Percentiles rank a stretch among this genome's conserved stretches.
phyloP scores from a whole-genome alignment of 2,888 invertebrate genomes.

The Meteorus colon region DNA sequence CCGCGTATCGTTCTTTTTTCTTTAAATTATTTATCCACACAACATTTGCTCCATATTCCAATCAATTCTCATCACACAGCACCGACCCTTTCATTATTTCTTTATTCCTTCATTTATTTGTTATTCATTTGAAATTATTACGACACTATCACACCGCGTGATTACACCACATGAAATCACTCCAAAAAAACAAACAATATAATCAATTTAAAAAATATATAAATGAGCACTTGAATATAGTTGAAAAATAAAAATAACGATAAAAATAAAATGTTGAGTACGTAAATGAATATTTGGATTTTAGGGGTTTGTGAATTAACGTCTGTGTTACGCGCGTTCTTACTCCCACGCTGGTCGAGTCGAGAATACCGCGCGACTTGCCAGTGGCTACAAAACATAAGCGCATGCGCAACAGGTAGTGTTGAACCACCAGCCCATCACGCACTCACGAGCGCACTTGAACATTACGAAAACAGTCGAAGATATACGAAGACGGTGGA shows the following conservation, averaged over 20 bases:
- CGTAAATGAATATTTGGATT: background rate
- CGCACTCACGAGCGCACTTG: background rate
- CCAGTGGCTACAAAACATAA: conserved; percentile 57
- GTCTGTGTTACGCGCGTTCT: conserved; percentile 60
- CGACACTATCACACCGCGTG: no score
- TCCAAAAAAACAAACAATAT: no score
- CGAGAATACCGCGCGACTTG: conserved; percentile 66
- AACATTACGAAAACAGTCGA: conserved; percentile 45
- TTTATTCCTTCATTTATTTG: no score
- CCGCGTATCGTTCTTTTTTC: no score
- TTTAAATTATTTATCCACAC: no score
- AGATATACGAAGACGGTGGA: conserved; percentile 44
- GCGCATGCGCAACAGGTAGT: conserved; percentile 56
- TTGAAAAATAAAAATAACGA: background rate
- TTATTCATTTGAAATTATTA: no score
- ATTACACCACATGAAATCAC: no score
- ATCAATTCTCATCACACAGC: no score
- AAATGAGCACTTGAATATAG: no score
- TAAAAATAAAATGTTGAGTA: background rate
- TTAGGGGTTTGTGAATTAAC: conserved; percentile 37
- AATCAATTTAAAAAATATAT: no score
- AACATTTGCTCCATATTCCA: no score
- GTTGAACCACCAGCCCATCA: conserved; percentile 41
- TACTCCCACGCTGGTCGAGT: conserved; percentile 70
- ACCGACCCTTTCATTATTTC: no score